phyloP scores from a whole-genome alignment of 2,113 vertebrate genomes.

The Chroicocephalus ridibundus region DNA sequence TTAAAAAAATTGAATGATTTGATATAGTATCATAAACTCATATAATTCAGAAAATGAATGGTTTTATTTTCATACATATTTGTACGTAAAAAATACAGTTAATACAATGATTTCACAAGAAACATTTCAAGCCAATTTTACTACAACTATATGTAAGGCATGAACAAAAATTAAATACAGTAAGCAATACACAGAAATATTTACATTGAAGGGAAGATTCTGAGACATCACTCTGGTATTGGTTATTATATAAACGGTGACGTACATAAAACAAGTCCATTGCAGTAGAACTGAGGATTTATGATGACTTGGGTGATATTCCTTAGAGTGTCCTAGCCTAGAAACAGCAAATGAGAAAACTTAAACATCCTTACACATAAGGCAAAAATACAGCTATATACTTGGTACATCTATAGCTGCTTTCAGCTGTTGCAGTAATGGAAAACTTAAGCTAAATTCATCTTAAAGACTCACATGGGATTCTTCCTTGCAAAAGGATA shows the following conservation, averaged over 20 bases:
- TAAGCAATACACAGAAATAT: neutral
- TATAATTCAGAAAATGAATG: neutral
- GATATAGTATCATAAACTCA: neutral
- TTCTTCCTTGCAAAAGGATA: slow-evolving; percentile 1
- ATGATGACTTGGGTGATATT: neutral
- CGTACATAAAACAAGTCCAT: neutral
- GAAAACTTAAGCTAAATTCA: neutral
- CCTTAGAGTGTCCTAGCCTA: neutral
- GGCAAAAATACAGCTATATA: neutral
- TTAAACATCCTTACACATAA: neutral
- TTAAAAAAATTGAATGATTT: neutral
- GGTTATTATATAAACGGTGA: neutral
- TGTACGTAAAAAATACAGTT: neutral
- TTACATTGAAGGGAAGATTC: neutral
- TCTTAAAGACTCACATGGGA: neutral
- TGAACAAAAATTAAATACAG: neutral
- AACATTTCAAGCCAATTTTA: neutral
- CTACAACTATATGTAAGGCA: neutral
- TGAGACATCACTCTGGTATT: neutral
- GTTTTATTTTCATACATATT: neutral
- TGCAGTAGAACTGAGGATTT: neutral
- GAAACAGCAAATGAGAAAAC: neutral
- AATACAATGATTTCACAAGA: neutral
- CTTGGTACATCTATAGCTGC: neutral
- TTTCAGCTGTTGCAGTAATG: neutral